Conservation (phyloP, 2,113 vertebrate species). For the Axis porcinus region DNA sequence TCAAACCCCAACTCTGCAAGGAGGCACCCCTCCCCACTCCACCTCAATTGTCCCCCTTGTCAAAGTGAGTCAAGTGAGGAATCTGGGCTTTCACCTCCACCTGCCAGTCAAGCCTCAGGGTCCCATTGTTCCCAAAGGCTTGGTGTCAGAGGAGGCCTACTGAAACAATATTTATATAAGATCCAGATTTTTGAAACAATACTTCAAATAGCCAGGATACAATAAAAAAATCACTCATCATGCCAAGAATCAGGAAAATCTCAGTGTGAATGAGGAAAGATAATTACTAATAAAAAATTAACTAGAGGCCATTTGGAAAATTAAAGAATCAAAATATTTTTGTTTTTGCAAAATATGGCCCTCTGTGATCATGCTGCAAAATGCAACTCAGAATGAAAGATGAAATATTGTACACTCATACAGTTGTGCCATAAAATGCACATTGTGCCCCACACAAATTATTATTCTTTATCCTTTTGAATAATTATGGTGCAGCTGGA, state of each 20-base stretch:
- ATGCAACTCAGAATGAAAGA: not conserved
- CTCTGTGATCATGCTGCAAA: not conserved
- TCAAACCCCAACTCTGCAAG: not conserved
- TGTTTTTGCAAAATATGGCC: not conserved
- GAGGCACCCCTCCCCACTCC: too few species aligned
- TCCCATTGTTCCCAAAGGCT: not conserved
- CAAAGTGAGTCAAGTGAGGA: not conserved
- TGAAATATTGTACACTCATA: not conserved
- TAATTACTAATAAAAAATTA: constrained; percentile 43
- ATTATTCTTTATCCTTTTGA: not conserved
- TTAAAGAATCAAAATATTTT: not conserved
- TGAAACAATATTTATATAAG: not conserved
- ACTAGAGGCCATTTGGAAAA: not conserved
- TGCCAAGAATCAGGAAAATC: not conserved
- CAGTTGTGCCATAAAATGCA: not conserved
- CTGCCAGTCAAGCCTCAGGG: too few species aligned
- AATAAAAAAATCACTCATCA: not conserved
- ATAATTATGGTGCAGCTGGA: not conserved
- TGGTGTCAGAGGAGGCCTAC: not conserved
- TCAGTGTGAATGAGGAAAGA: not conserved
- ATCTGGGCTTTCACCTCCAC: not conserved
- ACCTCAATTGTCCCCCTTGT: not conserved
- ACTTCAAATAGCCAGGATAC: not conserved
- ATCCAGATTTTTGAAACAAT: not conserved
- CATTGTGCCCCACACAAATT: not conserved